Percentiles rank a stretch among this genome's conserved stretches.
Evolutionary conservation across 2,113 vertebrate species (phyloP).

Genomic region (Anolis sagrei): DNA sequence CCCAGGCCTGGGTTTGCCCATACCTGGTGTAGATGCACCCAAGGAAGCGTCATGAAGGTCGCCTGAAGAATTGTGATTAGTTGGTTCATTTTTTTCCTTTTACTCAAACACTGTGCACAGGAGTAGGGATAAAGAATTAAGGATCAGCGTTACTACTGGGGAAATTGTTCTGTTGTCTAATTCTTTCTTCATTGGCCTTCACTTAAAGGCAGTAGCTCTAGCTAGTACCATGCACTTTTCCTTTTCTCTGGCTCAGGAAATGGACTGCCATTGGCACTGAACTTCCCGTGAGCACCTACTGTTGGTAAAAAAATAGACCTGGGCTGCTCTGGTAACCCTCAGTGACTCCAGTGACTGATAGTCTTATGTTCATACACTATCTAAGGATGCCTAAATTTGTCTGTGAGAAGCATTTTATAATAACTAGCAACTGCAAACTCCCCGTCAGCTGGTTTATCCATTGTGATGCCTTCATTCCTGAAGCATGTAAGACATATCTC

Average conservation of each 20-base stretch:
- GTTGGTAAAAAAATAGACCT: neutral
- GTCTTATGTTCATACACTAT: conserved; percentile 12
- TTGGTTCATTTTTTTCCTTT: too few species aligned
- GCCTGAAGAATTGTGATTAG: too few species aligned
- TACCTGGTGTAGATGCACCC: too few species aligned
- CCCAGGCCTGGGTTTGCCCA: too few species aligned
- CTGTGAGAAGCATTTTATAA: conserved; percentile 40
- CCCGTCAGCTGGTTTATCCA: conserved; percentile 46
- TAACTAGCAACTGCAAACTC: conserved; percentile 38
- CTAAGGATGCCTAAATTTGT: conserved; percentile 34
- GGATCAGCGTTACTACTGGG: too few species aligned
- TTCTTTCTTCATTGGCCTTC: neutral
- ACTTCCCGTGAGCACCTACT: neutral
- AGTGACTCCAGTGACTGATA: neutral
- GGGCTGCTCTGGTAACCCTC: neutral
- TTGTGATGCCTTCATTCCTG: conserved; percentile 58
- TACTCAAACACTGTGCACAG: too few species aligned
- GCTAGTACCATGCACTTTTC: neutral
- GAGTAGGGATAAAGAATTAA: too few species aligned
- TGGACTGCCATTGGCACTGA: neutral
- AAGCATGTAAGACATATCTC: conserved; percentile 52
- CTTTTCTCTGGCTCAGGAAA: neutral
- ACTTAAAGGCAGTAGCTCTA: neutral
- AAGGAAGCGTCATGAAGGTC: neutral
- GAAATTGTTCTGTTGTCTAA: neutral